phyloP scores from a whole-genome alignment of 2,888 invertebrate genomes.

The Ceratothoa steindachneri region DNA sequence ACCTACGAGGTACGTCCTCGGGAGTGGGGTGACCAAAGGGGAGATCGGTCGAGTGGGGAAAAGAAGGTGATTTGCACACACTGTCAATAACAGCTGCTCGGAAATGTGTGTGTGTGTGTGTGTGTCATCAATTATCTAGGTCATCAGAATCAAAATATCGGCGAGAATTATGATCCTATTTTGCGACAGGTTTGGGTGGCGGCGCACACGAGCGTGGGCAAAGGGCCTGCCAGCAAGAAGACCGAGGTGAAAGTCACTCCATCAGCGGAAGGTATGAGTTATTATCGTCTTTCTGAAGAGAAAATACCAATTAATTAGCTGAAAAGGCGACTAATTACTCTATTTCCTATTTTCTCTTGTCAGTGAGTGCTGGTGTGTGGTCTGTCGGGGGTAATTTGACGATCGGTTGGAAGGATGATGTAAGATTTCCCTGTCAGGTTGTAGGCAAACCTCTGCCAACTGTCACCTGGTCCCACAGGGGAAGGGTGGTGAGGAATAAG shows the following conservation, averaged over 20 bases:
- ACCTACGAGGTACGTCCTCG: background rate
- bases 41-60: background rate
- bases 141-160: no score
- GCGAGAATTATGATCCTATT: no score
- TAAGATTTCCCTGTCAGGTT: conserved; percentile 6
- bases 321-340: no score
- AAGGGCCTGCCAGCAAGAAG: conserved; percentile 2
- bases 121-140: no score
- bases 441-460: conserved; percentile 17
- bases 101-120: no score
- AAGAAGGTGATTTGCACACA: background rate
- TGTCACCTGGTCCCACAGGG: background rate
- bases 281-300: background rate
- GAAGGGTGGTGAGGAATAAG: background rate
- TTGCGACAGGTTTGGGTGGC: conserved; percentile 21
- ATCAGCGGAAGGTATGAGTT: conserved; percentile 7
- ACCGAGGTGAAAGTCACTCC: background rate
- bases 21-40: background rate
- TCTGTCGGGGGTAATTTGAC: conserved; percentile 17
- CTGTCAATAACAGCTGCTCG: no score
- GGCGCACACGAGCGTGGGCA: conserved; percentile 17
- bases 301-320: no score
- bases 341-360: no score
- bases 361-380: conserved; percentile 17
- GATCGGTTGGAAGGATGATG: conserved; percentile 18